Evolutionary conservation across 2,797 vertebrate species (phyloP).

Genomic region (Threskiornis aethiopicus): DNA sequence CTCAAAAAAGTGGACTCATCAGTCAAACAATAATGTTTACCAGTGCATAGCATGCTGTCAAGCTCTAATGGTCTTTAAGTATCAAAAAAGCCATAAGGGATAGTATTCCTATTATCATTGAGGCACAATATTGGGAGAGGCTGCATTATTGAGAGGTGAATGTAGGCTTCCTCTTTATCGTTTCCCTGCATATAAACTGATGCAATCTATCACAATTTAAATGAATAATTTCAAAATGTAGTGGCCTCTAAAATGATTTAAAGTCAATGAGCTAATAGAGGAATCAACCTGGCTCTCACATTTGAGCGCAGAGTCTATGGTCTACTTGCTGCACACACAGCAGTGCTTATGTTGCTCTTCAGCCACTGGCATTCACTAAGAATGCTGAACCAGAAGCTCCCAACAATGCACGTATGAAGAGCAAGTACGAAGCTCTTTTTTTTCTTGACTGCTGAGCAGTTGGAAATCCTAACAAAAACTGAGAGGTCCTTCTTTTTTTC

Average conservation of each 20-base stretch:
- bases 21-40: slow-evolving; percentile 68
- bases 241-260: slow-evolving; percentile 20
- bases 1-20: slow-evolving; percentile 60
- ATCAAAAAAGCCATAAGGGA: slow-evolving; percentile 14
- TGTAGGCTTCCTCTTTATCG: background rate
- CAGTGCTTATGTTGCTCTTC: background rate
- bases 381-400: background rate
- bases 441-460: background rate
- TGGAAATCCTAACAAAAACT: background rate
- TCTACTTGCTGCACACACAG: background rate
- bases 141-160: background rate
- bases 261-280: background rate
- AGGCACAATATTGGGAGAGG: background rate
- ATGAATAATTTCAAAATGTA: slow-evolving; percentile 6
- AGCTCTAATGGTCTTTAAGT: slow-evolving; percentile 50
- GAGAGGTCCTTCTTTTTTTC: background rate
- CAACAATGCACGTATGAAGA: background rate
- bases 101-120: background rate
- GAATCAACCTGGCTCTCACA: background rate
- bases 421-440: rapidly evolving
- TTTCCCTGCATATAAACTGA: background rate
- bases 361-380: background rate
- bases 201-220: slow-evolving; percentile 12
- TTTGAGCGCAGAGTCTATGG: background rate
- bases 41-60: slow-evolving; percentile 10